Evolutionary conservation across 2,113 vertebrate species (phyloP).

Genomic region (Rhynchopsitta pachyrhyncha): DNA sequence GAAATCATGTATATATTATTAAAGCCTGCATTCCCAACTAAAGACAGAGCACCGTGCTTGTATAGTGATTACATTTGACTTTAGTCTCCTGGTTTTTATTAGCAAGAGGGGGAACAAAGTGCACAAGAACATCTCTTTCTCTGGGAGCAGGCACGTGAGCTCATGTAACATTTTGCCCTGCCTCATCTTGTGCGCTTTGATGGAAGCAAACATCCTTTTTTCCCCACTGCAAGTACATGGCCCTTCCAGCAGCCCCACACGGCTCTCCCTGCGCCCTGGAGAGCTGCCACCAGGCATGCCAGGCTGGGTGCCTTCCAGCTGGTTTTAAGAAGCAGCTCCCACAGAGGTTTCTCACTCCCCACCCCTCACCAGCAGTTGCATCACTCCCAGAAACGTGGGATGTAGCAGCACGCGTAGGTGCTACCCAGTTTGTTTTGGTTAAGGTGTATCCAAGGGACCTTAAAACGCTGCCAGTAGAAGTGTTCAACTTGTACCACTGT

Average conservation of each 20-base stretch:
- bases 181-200: background rate
- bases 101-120: background rate
- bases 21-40: background rate
- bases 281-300: background rate
- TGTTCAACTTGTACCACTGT: background rate
- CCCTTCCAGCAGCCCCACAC: background rate
- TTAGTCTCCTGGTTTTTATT: background rate
- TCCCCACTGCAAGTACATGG: fast-evolving
- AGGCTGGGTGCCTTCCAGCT: background rate
- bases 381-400: fast-evolving
- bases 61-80: background rate
- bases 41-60: background rate
- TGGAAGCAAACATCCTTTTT: background rate
- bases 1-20: background rate
- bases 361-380: background rate
- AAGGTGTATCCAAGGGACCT: background rate
- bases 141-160: background rate
- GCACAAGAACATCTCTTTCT: background rate
- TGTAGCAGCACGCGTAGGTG: fast-evolving
- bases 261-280: fast-evolving
- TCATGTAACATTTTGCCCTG: background rate
- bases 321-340: background rate
- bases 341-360: background rate
- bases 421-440: background rate
- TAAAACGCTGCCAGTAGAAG: background rate